phyloP scores from a whole-genome alignment of 2,113 vertebrate genomes.

The Elachura formosa region DNA sequence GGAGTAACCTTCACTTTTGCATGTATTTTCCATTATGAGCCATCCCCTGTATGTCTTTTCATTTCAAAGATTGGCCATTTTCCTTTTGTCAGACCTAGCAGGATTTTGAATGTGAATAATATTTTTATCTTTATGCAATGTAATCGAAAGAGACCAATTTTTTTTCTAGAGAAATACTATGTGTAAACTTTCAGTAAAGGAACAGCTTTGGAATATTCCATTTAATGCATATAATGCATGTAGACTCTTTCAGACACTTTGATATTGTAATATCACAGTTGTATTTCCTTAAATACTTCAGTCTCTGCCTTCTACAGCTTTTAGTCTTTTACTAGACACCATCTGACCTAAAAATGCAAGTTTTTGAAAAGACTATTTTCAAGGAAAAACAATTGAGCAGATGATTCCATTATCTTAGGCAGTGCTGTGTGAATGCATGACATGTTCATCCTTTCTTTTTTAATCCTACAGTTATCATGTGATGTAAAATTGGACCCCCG shows the following conservation, averaged over 20 bases:
- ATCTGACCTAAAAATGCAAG: background rate
- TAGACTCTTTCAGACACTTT: background rate
- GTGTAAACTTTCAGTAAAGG: background rate
- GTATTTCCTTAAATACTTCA: background rate
- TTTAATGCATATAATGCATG: background rate
- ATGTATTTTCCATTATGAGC: background rate
- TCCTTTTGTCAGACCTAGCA: background rate
- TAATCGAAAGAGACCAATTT: background rate
- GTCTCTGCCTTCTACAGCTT: background rate
- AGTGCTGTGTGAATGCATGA: background rate
- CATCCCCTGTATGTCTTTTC: background rate
- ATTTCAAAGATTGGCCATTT: background rate
- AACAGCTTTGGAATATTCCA: background rate
- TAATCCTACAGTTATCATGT: constrained; percentile 88
- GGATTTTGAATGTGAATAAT: background rate
- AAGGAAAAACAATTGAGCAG: background rate
- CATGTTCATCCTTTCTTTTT: constrained; percentile 21
- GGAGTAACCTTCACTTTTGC: background rate
- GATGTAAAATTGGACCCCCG: constrained; percentile 98
- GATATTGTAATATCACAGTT: background rate
- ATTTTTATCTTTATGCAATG: background rate
- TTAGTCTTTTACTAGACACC: background rate
- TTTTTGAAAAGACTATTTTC: background rate
- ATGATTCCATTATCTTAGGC: background rate
- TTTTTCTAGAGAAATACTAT: background rate